Evolutionary conservation across 2,888 invertebrate species (phyloP).

Genomic region (Acrobasis suavella): DNA sequence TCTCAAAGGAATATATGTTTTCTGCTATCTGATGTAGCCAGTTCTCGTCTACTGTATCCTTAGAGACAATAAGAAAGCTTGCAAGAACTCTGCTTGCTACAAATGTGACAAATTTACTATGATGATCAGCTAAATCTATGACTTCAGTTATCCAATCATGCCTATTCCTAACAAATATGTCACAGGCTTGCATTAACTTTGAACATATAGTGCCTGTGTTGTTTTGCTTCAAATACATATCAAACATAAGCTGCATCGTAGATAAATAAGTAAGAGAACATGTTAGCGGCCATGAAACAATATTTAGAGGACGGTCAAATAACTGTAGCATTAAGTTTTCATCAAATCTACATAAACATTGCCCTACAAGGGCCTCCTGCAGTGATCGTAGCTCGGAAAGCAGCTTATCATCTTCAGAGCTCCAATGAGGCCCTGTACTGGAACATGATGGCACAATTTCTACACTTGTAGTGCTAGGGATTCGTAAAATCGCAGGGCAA

Average conservation of each 20-base stretch:
- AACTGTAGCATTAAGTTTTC: conserved; percentile 87
- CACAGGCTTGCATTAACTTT: conserved; percentile 90
- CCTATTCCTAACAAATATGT: conserved; percentile 89
- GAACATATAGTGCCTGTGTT: conserved; percentile 91
- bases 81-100: conserved; percentile 90
- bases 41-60: conserved; percentile 89
- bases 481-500: conserved; percentile 66
- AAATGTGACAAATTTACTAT: conserved; percentile 91
- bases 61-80: conserved; percentile 91
- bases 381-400: conserved; percentile 81
- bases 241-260: conserved; percentile 91
- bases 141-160: conserved; percentile 93
- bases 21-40: conserved; percentile 91
- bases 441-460: conserved; percentile 73
- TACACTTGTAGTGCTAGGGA: conserved; percentile 58
- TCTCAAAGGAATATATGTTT: conserved; percentile 86
- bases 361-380: conserved; percentile 86
- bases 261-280: conserved; percentile 89
- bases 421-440: conserved; percentile 60
- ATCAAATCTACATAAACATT: conserved; percentile 90
- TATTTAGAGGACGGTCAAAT: conserved; percentile 84
- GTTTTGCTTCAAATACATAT: conserved; percentile 92
- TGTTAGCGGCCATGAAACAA: conserved; percentile 73
- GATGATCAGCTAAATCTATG: conserved; percentile 89
- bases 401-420: conserved; percentile 64